Conservation (phyloP, 2,888 invertebrate genomes). For the Cataglyphis livida region DNA sequence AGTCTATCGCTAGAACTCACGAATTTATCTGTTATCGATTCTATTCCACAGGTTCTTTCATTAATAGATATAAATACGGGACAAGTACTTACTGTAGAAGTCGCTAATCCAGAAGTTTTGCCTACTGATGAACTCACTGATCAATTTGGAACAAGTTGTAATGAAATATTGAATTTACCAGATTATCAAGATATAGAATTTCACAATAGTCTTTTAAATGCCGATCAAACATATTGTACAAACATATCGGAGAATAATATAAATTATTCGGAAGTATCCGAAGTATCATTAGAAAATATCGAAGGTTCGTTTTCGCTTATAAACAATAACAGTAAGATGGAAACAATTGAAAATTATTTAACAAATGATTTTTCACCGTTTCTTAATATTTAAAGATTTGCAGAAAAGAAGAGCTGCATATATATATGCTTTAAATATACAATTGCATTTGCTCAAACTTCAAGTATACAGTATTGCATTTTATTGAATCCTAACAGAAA, state of each 20-base stretch:
- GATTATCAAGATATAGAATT: slow-evolving; percentile 75
- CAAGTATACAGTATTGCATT: background rate
- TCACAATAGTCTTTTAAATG: slow-evolving; percentile 71
- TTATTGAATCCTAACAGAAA: slow-evolving; percentile 9
- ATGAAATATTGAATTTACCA: slow-evolving; percentile 75
- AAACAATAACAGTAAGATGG: slow-evolving; percentile 70
- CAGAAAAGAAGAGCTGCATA: background rate
- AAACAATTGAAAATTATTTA: slow-evolving; percentile 76
- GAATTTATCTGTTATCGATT: slow-evolving; percentile 57
- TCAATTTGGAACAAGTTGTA: slow-evolving; percentile 77
- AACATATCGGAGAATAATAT: slow-evolving; percentile 60
- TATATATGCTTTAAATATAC: background rate
- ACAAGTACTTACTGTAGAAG: slow-evolving; percentile 78
- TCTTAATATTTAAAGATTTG: slow-evolving; percentile 72
- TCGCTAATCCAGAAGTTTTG: slow-evolving; percentile 73
- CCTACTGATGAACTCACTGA: slow-evolving; percentile 75
- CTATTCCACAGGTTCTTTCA: slow-evolving; percentile 76
- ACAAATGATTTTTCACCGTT: slow-evolving; percentile 74
- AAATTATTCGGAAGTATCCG: slow-evolving; percentile 75
- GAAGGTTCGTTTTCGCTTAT: slow-evolving; percentile 74
- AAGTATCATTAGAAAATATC: slow-evolving; percentile 71
- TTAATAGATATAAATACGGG: slow-evolving; percentile 78
- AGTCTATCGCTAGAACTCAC: slow-evolving; percentile 53
- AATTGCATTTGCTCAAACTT: background rate
- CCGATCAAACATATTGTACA: slow-evolving; percentile 74